A percentile compares a stretch with the other conserved stretches of the same genome.
Evolutionary conservation across 2,888 invertebrate genomes (phyloP).

Genomic region (Operophtera brumata): DNA sequence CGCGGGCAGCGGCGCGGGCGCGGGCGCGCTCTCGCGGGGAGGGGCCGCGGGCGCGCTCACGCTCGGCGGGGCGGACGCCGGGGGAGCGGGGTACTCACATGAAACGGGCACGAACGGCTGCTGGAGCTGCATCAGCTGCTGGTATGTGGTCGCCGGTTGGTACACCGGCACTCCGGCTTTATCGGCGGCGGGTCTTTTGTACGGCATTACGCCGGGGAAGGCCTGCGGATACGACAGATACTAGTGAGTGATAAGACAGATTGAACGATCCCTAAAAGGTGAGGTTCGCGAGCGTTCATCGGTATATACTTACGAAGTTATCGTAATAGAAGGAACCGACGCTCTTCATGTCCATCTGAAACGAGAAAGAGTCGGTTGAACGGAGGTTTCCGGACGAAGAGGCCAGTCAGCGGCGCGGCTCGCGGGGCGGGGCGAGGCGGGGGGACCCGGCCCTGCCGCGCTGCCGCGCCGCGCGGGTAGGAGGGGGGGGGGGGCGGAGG

Average conservation of each 20-base stretch:
- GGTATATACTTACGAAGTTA: slow-evolving; percentile 93
- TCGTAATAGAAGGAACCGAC: slow-evolving; percentile 98
- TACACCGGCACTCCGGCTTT: slow-evolving; percentile 98
- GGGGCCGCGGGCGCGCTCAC: slow-evolving; percentile 50
- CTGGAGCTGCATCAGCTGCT: slow-evolving; percentile 96
- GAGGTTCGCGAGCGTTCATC: slow-evolving; percentile 10
- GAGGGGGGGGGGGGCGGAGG: slow-evolving; percentile 51
- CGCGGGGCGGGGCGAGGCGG: slow-evolving; percentile 51
- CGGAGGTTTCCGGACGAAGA: slow-evolving; percentile 48
- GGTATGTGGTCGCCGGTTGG: slow-evolving; percentile 95
- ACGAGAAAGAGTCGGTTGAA: slow-evolving; percentile 79
- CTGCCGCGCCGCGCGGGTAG: slow-evolving; percentile 47
- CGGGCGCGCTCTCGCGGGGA: slow-evolving; percentile 77
- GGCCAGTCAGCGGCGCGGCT: slow-evolving; percentile 57
- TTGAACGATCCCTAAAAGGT: slow-evolving; percentile 19
- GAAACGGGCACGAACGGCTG: slow-evolving; percentile 99
- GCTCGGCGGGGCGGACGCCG: slow-evolving; percentile 82
- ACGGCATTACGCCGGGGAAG: slow-evolving; percentile 97
- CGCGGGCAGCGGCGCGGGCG: slow-evolving; percentile 69
- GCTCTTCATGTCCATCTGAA: slow-evolving; percentile 98
- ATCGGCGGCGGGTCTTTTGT: slow-evolving; percentile 97
- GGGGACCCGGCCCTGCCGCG: slow-evolving; percentile 52
- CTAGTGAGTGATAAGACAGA: slow-evolving; percentile 21
- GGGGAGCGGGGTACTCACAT: slow-evolving; percentile 96
- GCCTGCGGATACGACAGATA: slow-evolving; percentile 81